A percentile compares a stretch with the other conserved stretches of the same genome.
phyloP scores from a whole-genome alignment of 2,797 vertebrate species.

The Hirundo rustica region DNA sequence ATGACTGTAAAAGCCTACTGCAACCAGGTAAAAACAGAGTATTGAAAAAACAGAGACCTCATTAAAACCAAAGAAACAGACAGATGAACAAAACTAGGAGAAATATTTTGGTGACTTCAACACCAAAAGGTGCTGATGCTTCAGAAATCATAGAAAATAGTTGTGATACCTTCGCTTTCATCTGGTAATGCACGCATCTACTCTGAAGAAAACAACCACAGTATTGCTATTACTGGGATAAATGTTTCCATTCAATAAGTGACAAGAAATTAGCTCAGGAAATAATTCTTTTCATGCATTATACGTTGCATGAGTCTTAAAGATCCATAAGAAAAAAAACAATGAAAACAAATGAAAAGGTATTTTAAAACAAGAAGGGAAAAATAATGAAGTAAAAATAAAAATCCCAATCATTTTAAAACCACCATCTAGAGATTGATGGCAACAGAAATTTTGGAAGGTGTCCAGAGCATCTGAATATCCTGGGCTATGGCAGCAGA shows the following conservation, averaged over 20 bases:
- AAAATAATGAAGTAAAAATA: not conserved
- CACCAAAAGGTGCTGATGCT: not conserved
- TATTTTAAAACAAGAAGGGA: not conserved
- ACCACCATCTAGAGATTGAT: not conserved
- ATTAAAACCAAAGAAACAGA: not conserved
- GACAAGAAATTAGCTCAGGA: conserved; percentile 12
- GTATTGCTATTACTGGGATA: not conserved
- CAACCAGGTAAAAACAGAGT: not conserved
- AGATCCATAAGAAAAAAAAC: not conserved
- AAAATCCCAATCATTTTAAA: not conserved
- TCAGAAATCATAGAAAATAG: conserved; percentile 7
- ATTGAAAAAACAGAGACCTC: not conserved
- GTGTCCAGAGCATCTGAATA: not conserved
- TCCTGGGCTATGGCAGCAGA: not conserved
- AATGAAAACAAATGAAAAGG: not conserved
- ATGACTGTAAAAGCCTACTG: not conserved
- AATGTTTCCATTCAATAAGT: not conserved
- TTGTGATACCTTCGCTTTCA: not conserved
- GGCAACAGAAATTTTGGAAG: not conserved
- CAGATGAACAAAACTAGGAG: conserved; percentile 5
- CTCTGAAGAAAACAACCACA: not conserved
- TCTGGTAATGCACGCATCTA: not conserved
- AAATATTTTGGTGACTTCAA: not conserved
- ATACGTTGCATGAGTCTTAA: not conserved
- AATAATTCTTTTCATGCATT: not conserved